Conservation (phyloP, 2,888 invertebrate genomes). For the Parascotia fuliginaria region DNA sequence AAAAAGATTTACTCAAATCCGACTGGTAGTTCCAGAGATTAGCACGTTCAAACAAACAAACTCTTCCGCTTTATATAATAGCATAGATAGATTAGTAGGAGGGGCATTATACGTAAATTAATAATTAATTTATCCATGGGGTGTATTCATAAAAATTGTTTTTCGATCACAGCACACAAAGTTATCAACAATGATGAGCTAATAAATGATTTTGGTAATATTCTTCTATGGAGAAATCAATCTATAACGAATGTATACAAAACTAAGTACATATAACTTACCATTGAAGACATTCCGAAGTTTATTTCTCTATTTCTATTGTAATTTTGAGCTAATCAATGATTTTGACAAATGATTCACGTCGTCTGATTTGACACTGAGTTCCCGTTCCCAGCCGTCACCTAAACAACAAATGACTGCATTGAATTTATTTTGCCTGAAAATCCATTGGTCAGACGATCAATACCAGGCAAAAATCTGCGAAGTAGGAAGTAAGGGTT, state of each 20-base stretch:
- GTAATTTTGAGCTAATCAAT: conserved; percentile 48
- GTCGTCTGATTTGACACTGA: conserved; percentile 71
- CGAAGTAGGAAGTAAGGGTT: conserved; percentile 10
- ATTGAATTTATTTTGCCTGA: conserved; percentile 60
- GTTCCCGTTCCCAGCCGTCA: conserved; percentile 49
- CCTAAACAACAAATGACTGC: conserved; percentile 64
- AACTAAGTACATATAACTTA: conserved; percentile 48
- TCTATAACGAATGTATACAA: background rate
- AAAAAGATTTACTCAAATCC: too few species aligned
- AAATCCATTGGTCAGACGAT: conserved; percentile 63
- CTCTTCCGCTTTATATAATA: too few species aligned
- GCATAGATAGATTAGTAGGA: too few species aligned
- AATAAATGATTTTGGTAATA: background rate
- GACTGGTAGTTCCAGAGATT: too few species aligned
- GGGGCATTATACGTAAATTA: too few species aligned
- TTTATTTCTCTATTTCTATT: conserved; percentile 45
- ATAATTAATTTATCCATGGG: background rate
- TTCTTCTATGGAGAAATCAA: background rate
- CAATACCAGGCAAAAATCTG: conserved; percentile 58
- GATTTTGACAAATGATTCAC: conserved; percentile 73
- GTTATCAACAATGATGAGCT: background rate
- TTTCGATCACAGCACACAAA: background rate
- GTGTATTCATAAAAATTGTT: too few species aligned
- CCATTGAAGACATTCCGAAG: conserved; percentile 74
- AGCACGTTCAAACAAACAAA: too few species aligned